Base-by-base conservation (phyloP, 1,140 invertebrate genomes). In the Colletes gigas region DNA sequence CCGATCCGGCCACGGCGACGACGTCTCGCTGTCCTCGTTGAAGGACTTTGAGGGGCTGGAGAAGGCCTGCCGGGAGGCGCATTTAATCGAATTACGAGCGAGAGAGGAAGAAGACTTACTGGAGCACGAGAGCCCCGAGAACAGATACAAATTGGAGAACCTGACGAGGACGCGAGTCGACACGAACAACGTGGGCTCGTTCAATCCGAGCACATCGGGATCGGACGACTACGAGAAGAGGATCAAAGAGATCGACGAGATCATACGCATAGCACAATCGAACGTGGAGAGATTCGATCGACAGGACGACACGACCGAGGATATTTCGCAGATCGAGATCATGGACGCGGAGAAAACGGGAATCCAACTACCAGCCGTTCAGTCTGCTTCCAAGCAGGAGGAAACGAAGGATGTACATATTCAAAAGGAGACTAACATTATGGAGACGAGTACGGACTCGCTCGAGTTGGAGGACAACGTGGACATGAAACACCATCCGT, bases 21-120 rank as follows among this genome's bases (percentile, higher is more conserved):
- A 98, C 91, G 94, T 98, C 19, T 98, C 98, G 2, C 92, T 98
- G n/a, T 97, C 97, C 7, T 99, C 98, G 21, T 93, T 99, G 4
- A 98, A 98, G 90, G 98, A 99, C 92, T 99, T 99, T 92, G 98
- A 99, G 95, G 96, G 97, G 1, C 92, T 99, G 0, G 98, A 99
- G 92, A 96, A 95, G 78, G 97, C 98, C 39, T 97, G 98, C 89
- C 95, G 96, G 55, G 96, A 98, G 90, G 96, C 96, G 1, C 96
- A 97, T 82, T 94, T 96, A 73, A 96, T 97, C 63, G 97, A 98
- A 93, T 94, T 97, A 41, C 95, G 96, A 82, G 97, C 96, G 0
- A 96, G 97, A 89, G 96, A 98, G 90, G 98, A 98, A 91, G 97
- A 98, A 83, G 96, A 97, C 65, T 89, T 98, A 55, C 92, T 98